Evolutionary conservation across 2,797 vertebrate genomes (phyloP).

Genomic region (Brachyalestes nurse): DNA sequence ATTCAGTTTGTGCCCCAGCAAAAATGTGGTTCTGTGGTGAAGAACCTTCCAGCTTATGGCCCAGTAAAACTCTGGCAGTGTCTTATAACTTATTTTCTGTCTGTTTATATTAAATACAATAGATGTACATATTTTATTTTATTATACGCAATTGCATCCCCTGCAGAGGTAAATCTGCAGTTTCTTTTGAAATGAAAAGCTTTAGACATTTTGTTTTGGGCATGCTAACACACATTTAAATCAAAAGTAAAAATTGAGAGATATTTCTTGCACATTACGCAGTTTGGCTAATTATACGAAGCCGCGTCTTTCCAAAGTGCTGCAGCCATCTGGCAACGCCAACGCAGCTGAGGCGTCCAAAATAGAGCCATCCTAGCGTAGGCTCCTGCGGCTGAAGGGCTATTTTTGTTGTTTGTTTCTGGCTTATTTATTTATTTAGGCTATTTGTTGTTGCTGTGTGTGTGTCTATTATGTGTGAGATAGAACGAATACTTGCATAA

Average conservation of each 20-base stretch:
- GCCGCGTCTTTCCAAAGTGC: not conserved
- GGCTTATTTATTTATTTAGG: not conserved
- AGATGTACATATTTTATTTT: no score
- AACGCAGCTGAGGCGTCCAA: slow-evolving; percentile 5
- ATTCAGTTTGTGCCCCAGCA: no score
- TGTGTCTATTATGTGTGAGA: not conserved
- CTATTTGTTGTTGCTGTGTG: not conserved
- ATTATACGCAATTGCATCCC: no score
- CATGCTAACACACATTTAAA: not conserved
- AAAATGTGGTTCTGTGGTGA: no score
- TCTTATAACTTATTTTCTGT: no score
- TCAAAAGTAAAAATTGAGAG: not conserved
- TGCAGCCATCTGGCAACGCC: slow-evolving; percentile 6
- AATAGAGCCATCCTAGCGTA: slow-evolving; percentile 1
- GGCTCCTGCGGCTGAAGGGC: not conserved
- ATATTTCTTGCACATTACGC: not conserved
- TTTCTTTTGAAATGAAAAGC: no score
- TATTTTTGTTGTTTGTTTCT: not conserved
- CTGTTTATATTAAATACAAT: no score
- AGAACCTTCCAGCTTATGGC: no score
- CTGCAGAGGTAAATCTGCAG: no score
- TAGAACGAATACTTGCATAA: not conserved
- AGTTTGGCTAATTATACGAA: slow-evolving; percentile 10
- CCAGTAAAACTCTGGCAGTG: no score
- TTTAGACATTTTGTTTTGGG: no score